Evolutionary conservation across 2,797 vertebrate species (phyloP), one percentile per base, ranked within the genome.

Genomic region (Rhynchonycteris naso): DNA sequence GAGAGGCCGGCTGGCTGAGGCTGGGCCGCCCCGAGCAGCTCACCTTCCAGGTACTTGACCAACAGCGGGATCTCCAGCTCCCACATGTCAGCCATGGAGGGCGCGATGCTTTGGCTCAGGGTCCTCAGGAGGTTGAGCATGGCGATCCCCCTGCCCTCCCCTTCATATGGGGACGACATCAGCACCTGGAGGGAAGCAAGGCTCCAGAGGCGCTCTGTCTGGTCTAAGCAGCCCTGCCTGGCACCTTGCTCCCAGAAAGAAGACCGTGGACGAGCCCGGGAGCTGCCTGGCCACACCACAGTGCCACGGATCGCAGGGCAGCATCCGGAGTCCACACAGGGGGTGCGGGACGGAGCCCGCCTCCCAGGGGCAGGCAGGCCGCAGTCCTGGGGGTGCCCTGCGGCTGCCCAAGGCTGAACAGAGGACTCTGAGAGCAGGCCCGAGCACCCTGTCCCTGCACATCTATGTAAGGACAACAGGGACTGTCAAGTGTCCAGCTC

Each of bases 31-130:
- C 56, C 1, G 0, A 58, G 43, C 4, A 4, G 58, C 71, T 96
- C 86, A 97, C 97, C 97, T 97, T 97, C 96, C 88, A 97, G 93
- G 63, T 97, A 97, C 82, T 52, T 93, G 30, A 97, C 68, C 61
- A 97, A 86, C 72, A 90, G 35, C 0, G 96, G 96, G 71, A 97
- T 97, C 90, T 97, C 96, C 61, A 52, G 15, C 28, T 97, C 96
- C 97, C 97, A 97, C 84, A 35, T 72, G 66, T 87, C 68, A 0
- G 97, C 96, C 97, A 97, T 96, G 88, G 94, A 26, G 33, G 96
- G 97, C 0, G 86, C 92, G 0, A 97, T 96, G 88, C 90, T 97
- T 50, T 92, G 93, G 68, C 95, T 94, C 88, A 97, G 94, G 5
- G 93, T 95, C 68, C 72, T 80, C 72, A 97, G 93, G 38, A 97